Conservation (phyloP, 2,113 vertebrate species). For the Malurus cyaneus region DNA sequence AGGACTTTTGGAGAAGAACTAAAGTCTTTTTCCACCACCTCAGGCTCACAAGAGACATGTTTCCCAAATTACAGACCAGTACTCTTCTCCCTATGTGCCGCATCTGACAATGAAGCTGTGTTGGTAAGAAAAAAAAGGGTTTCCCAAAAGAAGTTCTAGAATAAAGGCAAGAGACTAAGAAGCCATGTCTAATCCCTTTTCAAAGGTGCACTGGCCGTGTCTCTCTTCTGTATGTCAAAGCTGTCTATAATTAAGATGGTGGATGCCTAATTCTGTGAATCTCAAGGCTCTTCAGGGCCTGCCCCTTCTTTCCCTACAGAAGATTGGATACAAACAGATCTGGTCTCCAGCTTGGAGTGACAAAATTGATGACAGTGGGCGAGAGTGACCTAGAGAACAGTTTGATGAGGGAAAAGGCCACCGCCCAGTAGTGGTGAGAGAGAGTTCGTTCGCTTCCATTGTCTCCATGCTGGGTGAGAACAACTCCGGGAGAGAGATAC, state of each 20-base stretch:
- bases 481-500: no score
- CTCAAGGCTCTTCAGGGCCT: not conserved
- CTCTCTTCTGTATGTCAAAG: not conserved
- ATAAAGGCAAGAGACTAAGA: constrained; percentile 17
- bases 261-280: not conserved
- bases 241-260: not conserved
- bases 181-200: constrained; percentile 31
- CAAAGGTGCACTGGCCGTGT: not conserved
- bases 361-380: not conserved
- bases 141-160: not conserved
- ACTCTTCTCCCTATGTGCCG: not conserved
- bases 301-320: not conserved
- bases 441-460: accelerated
- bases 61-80: not conserved
- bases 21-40: not conserved
- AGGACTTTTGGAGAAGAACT: not conserved
- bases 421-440: no score
- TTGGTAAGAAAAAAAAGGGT: not conserved
- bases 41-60: not conserved
- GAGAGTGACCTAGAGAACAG: not conserved
- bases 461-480: not conserved
- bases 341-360: not conserved
- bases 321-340: not conserved
- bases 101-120: not conserved
- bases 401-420: not conserved